Base-by-base conservation (phyloP, 2,113 vertebrate species). In the Prionailurus viverrinus region DNA sequence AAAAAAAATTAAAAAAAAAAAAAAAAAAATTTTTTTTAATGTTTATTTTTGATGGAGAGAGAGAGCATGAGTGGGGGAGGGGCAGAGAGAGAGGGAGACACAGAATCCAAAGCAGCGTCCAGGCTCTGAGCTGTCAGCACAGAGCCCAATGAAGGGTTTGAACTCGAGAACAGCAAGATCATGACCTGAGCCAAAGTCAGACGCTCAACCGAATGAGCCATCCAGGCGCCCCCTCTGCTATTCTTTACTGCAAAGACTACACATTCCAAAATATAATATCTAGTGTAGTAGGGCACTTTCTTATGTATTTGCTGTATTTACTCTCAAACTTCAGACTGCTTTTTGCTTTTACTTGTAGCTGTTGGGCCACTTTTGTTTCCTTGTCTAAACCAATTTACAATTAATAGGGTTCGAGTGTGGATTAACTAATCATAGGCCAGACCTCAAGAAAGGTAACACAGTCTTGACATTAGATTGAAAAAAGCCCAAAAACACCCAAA, bases 341-440 rank as follows among this genome's bases (percentile, higher is more conserved):
- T 96, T 91, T 94, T 25, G 80, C 55, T 96, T 65, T 96, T 65
- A 48, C 36, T 25, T 41, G 4, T 55, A 65, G 36, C 16, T 74
- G 1, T n/a, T 89, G 78, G 48, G 36, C 45, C 66, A 8, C 48
- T 89, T 63, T 55, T 55, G n/a, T 87, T 81, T 27, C 53, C 51
- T 65, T 74, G 45, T 93, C 68, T 93, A 74, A 83, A 27, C 31
- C 51, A 92, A 80, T 58, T 81, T 94, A 91, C 39, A 95, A 82
- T 81, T 55, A 83, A 73, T 31, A 90, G 29, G 23, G 39, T 69
- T 51, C 15, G 3, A 48, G 8, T 36, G 39, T 69, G 27, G 25
- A 80, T 90, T 68, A 94, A 82, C 29, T 89, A 65, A 90, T 36
- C 27, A 18, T 12, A 94, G 63, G 18, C 73, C 82, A 14, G 66